A percentile compares a stretch with the other conserved stretches of the same genome.
phyloP scores from a whole-genome alignment of 2,888 invertebrate species.

The Phrixothrix hirtus region DNA sequence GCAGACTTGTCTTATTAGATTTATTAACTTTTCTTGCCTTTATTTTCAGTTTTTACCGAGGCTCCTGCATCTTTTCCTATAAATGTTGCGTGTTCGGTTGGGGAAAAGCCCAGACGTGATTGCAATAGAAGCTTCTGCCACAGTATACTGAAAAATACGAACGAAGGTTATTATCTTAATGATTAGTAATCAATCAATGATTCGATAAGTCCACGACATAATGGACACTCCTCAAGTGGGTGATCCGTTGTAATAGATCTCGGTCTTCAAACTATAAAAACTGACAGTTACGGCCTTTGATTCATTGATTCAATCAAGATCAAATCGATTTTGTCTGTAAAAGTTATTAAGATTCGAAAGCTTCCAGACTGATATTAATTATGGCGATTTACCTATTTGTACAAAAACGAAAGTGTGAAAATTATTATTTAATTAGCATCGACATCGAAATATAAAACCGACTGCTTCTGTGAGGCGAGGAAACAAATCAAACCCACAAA shows the following conservation, averaged over 20 bases:
- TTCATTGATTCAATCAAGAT: slow-evolving; percentile 26
- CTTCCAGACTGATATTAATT: no score
- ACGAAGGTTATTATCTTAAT: slow-evolving; percentile 29
- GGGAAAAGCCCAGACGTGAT: no score
- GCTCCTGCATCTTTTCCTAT: slow-evolving; percentile 1
- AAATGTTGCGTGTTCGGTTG: not conserved
- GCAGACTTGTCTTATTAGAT: slow-evolving; percentile 43
- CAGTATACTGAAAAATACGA: no score
- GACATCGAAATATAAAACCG: slow-evolving; percentile 3
- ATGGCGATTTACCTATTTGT: no score
- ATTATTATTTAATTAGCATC: not conserved
- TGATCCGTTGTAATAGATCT: slow-evolving; percentile 21
- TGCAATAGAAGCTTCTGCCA: no score
- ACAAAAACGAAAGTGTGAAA: not conserved
- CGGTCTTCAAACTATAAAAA: slow-evolving; percentile 21
- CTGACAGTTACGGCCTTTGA: slow-evolving; percentile 21
- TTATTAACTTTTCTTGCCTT: slow-evolving; percentile 45
- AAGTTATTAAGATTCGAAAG: no score
- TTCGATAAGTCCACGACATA: slow-evolving; percentile 30
- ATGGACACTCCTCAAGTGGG: slow-evolving; percentile 21
- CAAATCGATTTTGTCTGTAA: slow-evolving; percentile 16
- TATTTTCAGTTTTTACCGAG: slow-evolving; percentile 22
- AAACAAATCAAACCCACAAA: slow-evolving; percentile 29
- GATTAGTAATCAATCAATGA: slow-evolving; percentile 36
- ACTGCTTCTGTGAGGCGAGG: slow-evolving; percentile 10